Evolutionary conservation across 2,888 invertebrate species (phyloP).

Genomic region (Mechanitis messenoides): DNA sequence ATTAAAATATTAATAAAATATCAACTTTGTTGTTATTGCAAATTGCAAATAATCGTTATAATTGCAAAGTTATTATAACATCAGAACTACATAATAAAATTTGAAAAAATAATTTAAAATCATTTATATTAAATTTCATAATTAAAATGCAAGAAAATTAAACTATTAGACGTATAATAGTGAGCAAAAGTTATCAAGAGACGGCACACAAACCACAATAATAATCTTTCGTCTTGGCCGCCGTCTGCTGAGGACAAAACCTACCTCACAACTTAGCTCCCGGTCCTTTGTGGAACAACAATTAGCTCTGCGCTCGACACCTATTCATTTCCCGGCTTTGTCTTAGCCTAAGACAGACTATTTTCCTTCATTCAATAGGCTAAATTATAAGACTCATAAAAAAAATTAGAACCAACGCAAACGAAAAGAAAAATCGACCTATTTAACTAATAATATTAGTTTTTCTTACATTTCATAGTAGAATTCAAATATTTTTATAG

Average conservation of each 20-base stretch:
- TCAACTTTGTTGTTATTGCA: too few species aligned
- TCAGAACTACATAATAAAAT: too few species aligned
- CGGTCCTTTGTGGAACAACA: slow-evolving; percentile 41
- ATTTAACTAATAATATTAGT: too few species aligned
- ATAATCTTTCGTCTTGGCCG: slow-evolving; percentile 19
- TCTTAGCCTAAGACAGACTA: slow-evolving; percentile 43
- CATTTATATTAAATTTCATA: too few species aligned
- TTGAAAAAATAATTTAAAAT: too few species aligned
- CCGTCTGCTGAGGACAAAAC: slow-evolving; percentile 25
- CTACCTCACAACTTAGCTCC: slow-evolving; percentile 27
- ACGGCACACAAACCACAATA: slow-evolving; percentile 5
- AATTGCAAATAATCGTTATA: too few species aligned
- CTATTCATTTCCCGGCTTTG: slow-evolving; percentile 65
- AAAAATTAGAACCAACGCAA: not conserved
- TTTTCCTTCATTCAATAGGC: slow-evolving; percentile 44
- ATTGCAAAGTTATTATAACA: too few species aligned
- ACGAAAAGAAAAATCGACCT: not conserved
- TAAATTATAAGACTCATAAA: slow-evolving; percentile 25
- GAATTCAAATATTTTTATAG: too few species aligned
- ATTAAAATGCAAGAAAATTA: too few species aligned
- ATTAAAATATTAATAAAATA: not conserved
- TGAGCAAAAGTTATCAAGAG: slow-evolving; percentile 9
- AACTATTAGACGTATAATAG: slow-evolving; percentile 2
- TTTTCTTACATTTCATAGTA: too few species aligned
- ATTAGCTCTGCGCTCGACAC: slow-evolving; percentile 64